Conservation (phyloP, 2,113 vertebrate species). For the Sturnira hondurensis region DNA sequence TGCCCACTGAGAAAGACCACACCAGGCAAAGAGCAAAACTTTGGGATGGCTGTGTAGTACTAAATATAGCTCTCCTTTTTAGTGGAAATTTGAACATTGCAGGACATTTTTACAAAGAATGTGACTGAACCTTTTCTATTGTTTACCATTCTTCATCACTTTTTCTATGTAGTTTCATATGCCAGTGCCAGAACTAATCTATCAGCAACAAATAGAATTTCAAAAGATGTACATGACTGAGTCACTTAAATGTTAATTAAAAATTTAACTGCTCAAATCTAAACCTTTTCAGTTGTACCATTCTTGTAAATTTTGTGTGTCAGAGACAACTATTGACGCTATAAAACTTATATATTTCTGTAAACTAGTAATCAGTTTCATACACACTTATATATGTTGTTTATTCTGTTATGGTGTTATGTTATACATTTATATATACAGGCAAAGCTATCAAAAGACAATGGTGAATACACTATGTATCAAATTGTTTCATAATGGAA, state of each 20-base stretch:
- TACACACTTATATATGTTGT: neutral
- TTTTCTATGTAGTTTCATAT: neutral
- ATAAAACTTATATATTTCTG: neutral
- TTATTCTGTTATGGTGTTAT: neutral
- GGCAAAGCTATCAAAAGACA: neutral
- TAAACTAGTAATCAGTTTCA: neutral
- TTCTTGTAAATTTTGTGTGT: neutral
- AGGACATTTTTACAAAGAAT: neutral
- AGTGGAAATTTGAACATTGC: neutral
- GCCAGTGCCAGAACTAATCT: neutral
- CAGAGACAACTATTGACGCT: neutral
- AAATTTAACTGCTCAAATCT: neutral
- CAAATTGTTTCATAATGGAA: neutral
- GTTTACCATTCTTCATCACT: neutral
- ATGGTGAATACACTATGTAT: neutral
- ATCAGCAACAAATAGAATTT: neutral
- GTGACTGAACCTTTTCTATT: neutral
- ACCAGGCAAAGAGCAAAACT: neutral
- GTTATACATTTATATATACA: neutral
- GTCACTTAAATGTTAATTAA: neutral
- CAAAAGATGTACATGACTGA: neutral
- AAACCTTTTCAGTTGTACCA: neutral
- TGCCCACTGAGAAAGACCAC: neutral
- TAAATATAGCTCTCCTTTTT: slow-evolving; percentile 15
- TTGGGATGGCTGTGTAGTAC: rapidly evolving